Evolutionary conservation across 2,113 vertebrate genomes (phyloP), one percentile per base, ranked within the genome.

Genomic region (Empidonax alnorum): DNA sequence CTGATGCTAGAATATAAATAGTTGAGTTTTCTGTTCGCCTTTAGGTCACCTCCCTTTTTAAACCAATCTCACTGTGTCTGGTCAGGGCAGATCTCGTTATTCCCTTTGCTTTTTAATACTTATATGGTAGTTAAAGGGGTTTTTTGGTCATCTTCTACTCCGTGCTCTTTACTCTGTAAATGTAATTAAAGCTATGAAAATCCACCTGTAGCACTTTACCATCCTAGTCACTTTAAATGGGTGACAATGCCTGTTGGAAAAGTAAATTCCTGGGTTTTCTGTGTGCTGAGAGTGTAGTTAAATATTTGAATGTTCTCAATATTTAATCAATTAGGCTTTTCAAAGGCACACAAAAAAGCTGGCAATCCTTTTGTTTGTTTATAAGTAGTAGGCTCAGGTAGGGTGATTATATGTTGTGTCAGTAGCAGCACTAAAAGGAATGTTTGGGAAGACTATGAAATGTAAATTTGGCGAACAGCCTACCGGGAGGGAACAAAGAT

Each of bases 371-470:
- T 84, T 94, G 83, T 93, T 95, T 97, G 27, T 94, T 93, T 96
- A 42, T 89, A 89, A 92, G 88, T 62, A 46, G 65, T 55, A 90
- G 83, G 37, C 69, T 84, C 90, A 92, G 92, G 93, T 76, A 94
- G 61, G 24, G 52, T 74, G 85, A 91, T 93, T 88, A 59, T 77
- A 55, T n/a, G 21, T 88, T 93, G n/a, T 95, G 80, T 89, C 66
- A 82, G 72, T 72, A 78, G 58, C 44, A 86, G 83, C 49, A 37
- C 7, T 24, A 88, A 95, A 95, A 92, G 65, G 83, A 95, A 69
- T 96, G 72, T 95, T 92, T 87, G 72, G 47, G 55, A 96, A 92
- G 88, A 65, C 56, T 93, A 76, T 95, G 79, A 96, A 96, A 93
- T 89, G 59, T 89, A 89, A 89, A 93, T 96, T 87, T 66, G 58